Conservation (phyloP, 2,797 vertebrate genomes). For the Phrynocephalus forsythii region DNA sequence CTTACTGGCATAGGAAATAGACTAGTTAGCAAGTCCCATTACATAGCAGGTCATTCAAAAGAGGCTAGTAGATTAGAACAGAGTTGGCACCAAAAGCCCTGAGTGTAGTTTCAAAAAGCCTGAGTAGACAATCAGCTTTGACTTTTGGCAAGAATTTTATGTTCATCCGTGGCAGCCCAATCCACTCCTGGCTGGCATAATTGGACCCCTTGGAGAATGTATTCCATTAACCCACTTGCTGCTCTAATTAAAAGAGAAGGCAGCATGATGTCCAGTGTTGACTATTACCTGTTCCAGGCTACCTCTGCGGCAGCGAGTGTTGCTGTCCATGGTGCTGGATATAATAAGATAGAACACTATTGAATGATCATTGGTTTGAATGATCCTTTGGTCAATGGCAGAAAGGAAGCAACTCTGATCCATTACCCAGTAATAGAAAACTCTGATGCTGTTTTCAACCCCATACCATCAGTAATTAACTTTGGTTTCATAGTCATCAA, state of each 20-base stretch:
- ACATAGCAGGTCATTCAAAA: no score
- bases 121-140: background rate
- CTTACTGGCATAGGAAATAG: no score
- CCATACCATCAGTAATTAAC: constrained; percentile 54
- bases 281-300: background rate
- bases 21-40: background rate
- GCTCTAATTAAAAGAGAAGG: background rate
- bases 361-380: constrained; percentile 44
- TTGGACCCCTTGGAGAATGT: background rate
- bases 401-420: constrained; percentile 28
- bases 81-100: background rate
- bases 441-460: constrained; percentile 37
- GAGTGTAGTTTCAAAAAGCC: background rate
- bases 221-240: background rate
- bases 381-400: constrained; percentile 55
- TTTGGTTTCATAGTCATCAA: constrained; percentile 29
- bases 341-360: constrained; percentile 18
- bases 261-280: background rate
- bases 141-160: no score
- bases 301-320: rapidly evolving
- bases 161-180: background rate
- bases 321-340: constrained; percentile 68
- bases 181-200: background rate
- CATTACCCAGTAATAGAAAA: constrained; percentile 44
- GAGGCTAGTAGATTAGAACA: background rate